A percentile compares a stretch with the other conserved stretches of the same genome.
Evolutionary conservation across 2,888 invertebrate species (phyloP).

Genomic region (Cynaeus angustus): DNA sequence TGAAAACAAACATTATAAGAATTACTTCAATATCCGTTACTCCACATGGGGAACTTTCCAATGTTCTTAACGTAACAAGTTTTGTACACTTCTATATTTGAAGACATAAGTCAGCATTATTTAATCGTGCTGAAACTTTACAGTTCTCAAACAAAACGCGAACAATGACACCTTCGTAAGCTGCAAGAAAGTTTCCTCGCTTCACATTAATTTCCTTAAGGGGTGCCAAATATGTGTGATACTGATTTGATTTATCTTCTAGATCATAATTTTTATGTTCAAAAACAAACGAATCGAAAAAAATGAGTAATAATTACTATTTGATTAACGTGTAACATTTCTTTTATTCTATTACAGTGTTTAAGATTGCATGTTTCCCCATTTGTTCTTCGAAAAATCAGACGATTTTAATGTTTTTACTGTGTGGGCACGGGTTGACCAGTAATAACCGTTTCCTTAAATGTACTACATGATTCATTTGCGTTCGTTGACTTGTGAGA

Average conservation of each 20-base stretch:
- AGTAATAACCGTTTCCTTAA: slow-evolving; percentile 43
- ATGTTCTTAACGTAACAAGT: not conserved
- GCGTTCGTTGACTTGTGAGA: slow-evolving; percentile 42
- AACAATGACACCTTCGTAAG: slow-evolving; percentile 10
- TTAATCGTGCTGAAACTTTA: too few relatives aligned
- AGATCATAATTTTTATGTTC: not conserved
- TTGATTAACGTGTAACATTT: too few relatives aligned
- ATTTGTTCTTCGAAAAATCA: slow-evolving; percentile 5
- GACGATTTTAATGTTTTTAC: not conserved
- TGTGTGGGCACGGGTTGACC: slow-evolving; percentile 28
- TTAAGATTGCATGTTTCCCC: not conserved
- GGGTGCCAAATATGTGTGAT: slow-evolving; percentile 12
- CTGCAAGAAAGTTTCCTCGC: not conserved
- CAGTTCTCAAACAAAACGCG: not conserved
- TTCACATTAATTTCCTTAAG: not conserved
- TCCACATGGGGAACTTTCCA: not conserved
- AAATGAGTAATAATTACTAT: too few relatives aligned
- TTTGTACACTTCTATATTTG: too few relatives aligned
- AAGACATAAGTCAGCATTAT: too few relatives aligned
- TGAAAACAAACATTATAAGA: not conserved
- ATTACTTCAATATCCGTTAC: not conserved
- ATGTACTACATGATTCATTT: slow-evolving; percentile 41
- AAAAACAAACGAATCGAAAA: not conserved
- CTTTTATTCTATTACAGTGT: not conserved
- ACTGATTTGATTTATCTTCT: slow-evolving; percentile 3